These are phyloP conservation scores for Melanostigma gelatinosum DNA, from an alignment of 2,113 vertebrate genomes.

Conservation along the genomic window DNA sequence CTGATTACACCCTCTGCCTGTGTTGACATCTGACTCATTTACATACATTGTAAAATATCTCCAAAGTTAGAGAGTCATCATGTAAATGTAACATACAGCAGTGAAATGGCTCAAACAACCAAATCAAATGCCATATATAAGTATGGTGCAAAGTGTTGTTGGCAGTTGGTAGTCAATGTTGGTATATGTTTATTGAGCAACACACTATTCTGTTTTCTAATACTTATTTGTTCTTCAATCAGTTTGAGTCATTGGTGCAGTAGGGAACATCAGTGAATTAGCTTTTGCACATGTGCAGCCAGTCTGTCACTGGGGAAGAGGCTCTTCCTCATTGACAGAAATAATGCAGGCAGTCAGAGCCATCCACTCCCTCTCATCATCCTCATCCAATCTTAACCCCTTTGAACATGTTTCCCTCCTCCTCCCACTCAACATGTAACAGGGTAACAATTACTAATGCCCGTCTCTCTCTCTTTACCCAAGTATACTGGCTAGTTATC, in stretches of 20 bases:
- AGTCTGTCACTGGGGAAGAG: constrained; percentile 14
- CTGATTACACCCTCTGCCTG: background rate
- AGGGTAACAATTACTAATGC: constrained; percentile 43
- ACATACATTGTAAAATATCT: background rate
- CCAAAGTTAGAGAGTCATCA: constrained; percentile 3
- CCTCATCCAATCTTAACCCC: constrained; percentile 40
- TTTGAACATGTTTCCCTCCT: constrained; percentile 14
- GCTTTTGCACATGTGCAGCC: background rate
- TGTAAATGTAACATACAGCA: background rate
- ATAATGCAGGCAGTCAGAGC: constrained; percentile 37
- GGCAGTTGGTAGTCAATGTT: background rate
- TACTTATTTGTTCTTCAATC: background rate
- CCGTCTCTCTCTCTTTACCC: constrained; percentile 1
- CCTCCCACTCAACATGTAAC: constrained; percentile 21
- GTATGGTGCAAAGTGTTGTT: background rate
- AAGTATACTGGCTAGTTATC: constrained; percentile 65
- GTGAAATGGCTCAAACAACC: background rate
- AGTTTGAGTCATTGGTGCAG: background rate
- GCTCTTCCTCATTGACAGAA: constrained; percentile 44
- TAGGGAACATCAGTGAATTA: background rate
- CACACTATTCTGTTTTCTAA: background rate
- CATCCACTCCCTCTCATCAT: constrained; percentile 46
- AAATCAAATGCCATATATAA: too few species aligned
- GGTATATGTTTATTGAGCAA: background rate
- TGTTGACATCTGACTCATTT: constrained; percentile 5